Evolutionary conservation across 2,113 vertebrate species (phyloP).

Genomic region (Rhipidura dahli): DNA sequence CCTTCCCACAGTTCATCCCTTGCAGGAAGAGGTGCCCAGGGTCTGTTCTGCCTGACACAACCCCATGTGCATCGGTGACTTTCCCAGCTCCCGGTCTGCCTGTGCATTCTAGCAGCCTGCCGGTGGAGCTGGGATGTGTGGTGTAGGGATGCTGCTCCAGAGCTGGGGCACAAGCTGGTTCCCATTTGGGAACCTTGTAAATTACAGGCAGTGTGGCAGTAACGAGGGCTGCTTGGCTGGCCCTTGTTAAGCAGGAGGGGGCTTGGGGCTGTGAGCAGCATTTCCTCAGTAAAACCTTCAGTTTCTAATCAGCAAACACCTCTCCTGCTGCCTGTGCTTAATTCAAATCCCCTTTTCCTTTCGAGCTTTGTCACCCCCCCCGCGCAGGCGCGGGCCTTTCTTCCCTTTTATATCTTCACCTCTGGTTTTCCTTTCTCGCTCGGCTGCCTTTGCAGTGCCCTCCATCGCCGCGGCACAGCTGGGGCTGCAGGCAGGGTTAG

Average conservation of each 20-base stretch:
- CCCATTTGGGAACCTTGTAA: slow-evolving; percentile 66
- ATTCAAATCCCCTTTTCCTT: neutral
- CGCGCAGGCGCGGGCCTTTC: accelerated
- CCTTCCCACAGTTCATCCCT: neutral
- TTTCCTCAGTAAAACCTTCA: slow-evolving; percentile 76
- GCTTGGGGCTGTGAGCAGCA: slow-evolving; percentile 42
- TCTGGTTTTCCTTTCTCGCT: neutral
- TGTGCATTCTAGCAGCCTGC: neutral
- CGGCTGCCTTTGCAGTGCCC: neutral
- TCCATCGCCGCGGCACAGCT: accelerated
- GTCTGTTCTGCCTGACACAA: accelerated
- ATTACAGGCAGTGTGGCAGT: slow-evolving; percentile 58
- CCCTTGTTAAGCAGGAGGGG: slow-evolving; percentile 71
- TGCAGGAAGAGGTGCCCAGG: neutral
- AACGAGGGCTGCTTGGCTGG: slow-evolving; percentile 46
- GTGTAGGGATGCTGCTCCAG: neutral
- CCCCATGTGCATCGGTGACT: neutral
- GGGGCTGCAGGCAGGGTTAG: neutral
- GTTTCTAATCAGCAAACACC: slow-evolving; percentile 69
- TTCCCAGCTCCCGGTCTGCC: neutral
- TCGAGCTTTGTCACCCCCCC: neutral
- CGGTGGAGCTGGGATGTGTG: neutral
- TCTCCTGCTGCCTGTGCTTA: neutral
- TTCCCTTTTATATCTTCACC: neutral
- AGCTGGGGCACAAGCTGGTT: slow-evolving; percentile 44